Base-by-base conservation (phyloP, 2,797 vertebrate genomes). In the Gouania willdenowi region DNA sequence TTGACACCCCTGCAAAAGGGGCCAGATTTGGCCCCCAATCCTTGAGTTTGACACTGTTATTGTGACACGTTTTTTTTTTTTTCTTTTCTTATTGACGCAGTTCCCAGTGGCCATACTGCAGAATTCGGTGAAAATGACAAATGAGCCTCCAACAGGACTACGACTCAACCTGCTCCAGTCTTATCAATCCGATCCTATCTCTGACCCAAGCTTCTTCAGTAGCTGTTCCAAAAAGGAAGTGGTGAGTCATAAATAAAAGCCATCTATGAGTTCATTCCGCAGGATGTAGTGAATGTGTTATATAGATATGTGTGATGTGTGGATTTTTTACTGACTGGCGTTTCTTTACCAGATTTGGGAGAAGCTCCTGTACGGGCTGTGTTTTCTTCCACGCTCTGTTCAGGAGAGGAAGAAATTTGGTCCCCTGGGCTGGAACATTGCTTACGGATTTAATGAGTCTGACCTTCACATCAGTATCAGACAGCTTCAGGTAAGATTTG, bases 91-190 rank as follows among this genome's bases (percentile, higher is more conserved):
- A 19, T 70, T 26, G 4, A 31, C 22, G 76, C 63, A 98, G 96
- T 99, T 98, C 75, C 96, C 97, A 65, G 94, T 97, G 37, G 92
- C 86, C 14, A 90, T 99, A 77, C 84, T 99, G 44, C 95, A 99
- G 69, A 99, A 97, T 4, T 95, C 94, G 15, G 94, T 99, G 22
- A 99, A 99, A 83, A 98, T 99, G 94, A 99, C 94, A 25, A 97
- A 98, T 16, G 96, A 86, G 54, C 77, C 82, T 16, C 84, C 84
- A 0, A 85, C 84, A 6, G 84, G 84, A 34, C 93, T 99, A 8
- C 81, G 94, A 32, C 87, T 94, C 53, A 99, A 99, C 71, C 79
- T 99, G 3, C 88, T 98, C 5, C 94, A 98, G 34, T 98, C 95
- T 0, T 98, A 95, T 66, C 61, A 90, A 53, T 86, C 91, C 11